Conservation (phyloP, 2,797 vertebrate genomes). For the Epinephelus coioides region DNA sequence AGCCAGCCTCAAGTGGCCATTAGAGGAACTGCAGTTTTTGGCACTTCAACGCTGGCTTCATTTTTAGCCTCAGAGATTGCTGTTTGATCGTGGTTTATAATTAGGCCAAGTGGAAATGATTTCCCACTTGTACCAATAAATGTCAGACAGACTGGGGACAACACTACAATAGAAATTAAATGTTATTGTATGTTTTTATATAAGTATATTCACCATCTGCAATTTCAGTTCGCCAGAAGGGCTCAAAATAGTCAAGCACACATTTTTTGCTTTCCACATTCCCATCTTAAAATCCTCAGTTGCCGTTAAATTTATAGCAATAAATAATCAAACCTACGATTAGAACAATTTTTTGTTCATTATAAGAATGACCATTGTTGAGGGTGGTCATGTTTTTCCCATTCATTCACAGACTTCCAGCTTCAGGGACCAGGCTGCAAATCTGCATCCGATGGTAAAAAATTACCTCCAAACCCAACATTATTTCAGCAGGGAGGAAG, state of each 20-base stretch:
- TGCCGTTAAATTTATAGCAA: constrained; percentile 33
- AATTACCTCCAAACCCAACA: constrained; percentile 51
- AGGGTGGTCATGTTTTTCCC: constrained; percentile 33
- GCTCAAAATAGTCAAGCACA: constrained; percentile 22
- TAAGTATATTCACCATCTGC: constrained; percentile 42
- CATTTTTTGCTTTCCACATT: constrained; percentile 52
- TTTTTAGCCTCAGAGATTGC: too few relatives aligned
- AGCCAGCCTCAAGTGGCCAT: too few relatives aligned
- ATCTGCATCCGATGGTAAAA: constrained; percentile 57
- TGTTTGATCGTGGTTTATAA: constrained; percentile 47
- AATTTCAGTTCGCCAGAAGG: constrained; percentile 34
- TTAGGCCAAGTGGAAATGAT: constrained; percentile 70
- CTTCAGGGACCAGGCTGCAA: constrained; percentile 27
- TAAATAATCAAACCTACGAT: constrained; percentile 20
- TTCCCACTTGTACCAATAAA: constrained; percentile 63
- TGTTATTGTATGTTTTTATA: constrained; percentile 55
- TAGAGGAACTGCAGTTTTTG: too few relatives aligned
- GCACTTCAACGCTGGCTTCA: too few relatives aligned
- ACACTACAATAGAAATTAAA: constrained; percentile 42
- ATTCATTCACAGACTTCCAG: constrained; percentile 30
- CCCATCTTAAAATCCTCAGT: constrained; percentile 19
- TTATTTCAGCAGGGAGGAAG: constrained; percentile 68
- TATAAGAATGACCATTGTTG: constrained; percentile 5
- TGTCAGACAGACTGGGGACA: constrained; percentile 55
- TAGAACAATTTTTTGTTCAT: neutral